Conservation (phyloP, 2,113 vertebrate species). For the Sander vitreus region DNA sequence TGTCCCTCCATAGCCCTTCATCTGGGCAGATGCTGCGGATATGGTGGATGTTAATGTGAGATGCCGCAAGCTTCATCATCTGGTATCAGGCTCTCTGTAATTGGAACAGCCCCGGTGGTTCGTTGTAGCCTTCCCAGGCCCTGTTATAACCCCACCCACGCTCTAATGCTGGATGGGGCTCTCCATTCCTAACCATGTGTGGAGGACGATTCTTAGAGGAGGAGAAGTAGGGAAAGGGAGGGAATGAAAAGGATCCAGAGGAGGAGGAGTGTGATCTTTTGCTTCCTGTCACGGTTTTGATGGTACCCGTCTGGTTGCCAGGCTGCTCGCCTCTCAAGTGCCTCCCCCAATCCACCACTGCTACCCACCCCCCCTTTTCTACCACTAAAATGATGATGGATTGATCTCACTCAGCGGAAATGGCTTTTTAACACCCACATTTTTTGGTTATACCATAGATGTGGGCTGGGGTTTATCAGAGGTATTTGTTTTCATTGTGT, state of each 20-base stretch:
- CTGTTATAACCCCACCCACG: conserved; percentile 69
- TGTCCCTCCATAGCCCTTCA: conserved; percentile 62
- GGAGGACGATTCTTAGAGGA: conserved; percentile 46
- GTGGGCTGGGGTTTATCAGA: conserved; percentile 25
- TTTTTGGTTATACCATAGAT: conserved; percentile 33
- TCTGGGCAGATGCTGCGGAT: conserved; percentile 70
- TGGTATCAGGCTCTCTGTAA: conserved; percentile 78
- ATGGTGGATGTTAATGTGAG: conserved; percentile 66
- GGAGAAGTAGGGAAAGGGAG: conserved; percentile 40
- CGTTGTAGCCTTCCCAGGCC: conserved; percentile 61
- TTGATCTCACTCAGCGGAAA: conserved; percentile 63
- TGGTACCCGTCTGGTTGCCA: conserved; percentile 71
- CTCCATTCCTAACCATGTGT: conserved; percentile 62
- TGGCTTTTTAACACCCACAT: conserved; percentile 63
- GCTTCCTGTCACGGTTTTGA: conserved; percentile 65
- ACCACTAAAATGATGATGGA: conserved; percentile 69
- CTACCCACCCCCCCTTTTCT: conserved; percentile 21
- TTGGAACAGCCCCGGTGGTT: conserved; percentile 70
- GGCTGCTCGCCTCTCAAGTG: conserved; percentile 26
- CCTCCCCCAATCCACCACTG: conserved; percentile 5
- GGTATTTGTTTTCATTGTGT: conserved; percentile 21
- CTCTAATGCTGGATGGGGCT: conserved; percentile 62
- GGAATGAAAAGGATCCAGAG: conserved; percentile 53
- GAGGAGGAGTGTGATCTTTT: conserved; percentile 55
- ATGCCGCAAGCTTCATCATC: conserved; percentile 72